Conservation (phyloP, 1,140 invertebrate species). For the Procambarus clarkii region DNA sequence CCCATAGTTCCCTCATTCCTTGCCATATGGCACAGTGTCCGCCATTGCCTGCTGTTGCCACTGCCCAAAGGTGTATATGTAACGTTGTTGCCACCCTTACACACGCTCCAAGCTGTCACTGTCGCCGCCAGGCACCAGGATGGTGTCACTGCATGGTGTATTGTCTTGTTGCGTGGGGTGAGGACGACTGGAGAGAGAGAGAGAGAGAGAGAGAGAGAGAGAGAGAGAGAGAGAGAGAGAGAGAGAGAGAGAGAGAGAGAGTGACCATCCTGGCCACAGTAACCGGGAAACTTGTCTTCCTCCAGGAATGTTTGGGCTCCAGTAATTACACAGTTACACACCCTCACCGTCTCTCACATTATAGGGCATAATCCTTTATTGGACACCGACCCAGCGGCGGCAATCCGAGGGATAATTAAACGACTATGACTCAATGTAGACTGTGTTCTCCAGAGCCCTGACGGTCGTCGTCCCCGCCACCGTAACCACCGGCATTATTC, state of each 20-base stretch:
- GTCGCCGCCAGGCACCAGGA: too few species aligned
- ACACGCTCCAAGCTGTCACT: too few species aligned
- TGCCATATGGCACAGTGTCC: not conserved
- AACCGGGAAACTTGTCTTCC: not conserved
- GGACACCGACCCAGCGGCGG: conserved; percentile 1
- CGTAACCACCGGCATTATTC: not conserved
- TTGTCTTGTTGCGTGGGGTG: not conserved
- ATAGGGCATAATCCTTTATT: conserved; percentile 27
- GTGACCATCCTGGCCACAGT: not conserved
- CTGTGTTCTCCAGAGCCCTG: not conserved
- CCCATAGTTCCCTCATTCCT: not conserved
- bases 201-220: not conserved
- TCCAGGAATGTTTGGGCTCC: not conserved
- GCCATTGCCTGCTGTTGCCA: not conserved
- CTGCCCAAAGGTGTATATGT: not conserved
- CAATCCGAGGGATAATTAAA: conserved; percentile 10
- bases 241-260: too few species aligned
- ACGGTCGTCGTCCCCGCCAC: not conserved
- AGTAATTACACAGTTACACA: conserved; percentile 23
- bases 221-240: too few species aligned
- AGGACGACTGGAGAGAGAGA: not conserved
- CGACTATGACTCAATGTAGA: conserved; percentile 24
- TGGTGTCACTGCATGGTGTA: not conserved
- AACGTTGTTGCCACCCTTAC: not conserved
- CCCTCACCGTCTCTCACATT: not conserved